These are phyloP conservation scores for Alexandromys fortis DNA, from an alignment of 2,113 vertebrate genomes.

Conservation along the genomic window DNA sequence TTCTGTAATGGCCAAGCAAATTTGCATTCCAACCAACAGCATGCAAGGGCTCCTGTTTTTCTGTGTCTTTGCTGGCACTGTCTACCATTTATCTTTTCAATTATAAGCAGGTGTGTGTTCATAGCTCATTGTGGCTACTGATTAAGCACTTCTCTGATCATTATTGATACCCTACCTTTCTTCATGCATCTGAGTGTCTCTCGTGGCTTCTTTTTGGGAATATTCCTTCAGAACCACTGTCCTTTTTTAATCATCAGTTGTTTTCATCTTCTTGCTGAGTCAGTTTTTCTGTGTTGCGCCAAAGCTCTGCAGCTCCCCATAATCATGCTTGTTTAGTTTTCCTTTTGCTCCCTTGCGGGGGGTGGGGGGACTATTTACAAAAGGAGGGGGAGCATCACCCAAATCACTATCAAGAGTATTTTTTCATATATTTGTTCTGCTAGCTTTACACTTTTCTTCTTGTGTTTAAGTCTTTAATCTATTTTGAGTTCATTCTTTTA, in stretches of 20 bases:
- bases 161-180: not conserved
- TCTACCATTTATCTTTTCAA: not conserved
- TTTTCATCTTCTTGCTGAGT: not conserved
- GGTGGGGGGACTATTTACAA: not conserved
- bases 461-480: not conserved
- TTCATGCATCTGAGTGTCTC: not conserved
- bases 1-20: not conserved
- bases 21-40: not conserved
- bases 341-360: not conserved
- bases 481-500: not conserved
- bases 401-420: not conserved
- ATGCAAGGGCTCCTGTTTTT: not conserved
- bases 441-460: not conserved
- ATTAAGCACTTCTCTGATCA: not conserved
- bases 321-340: not conserved
- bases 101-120: not conserved
- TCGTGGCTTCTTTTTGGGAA: not conserved
- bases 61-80: not conserved
- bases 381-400: not conserved
- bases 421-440: too few relatives aligned
- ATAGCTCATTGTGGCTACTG: not conserved
- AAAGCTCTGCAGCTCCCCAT: not conserved
- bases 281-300: not conserved
- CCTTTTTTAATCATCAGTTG: not conserved
- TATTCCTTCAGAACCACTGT: not conserved